Conservation (phyloP, 2,113 vertebrate genomes). For the Hypomesus transpacificus region DNA sequence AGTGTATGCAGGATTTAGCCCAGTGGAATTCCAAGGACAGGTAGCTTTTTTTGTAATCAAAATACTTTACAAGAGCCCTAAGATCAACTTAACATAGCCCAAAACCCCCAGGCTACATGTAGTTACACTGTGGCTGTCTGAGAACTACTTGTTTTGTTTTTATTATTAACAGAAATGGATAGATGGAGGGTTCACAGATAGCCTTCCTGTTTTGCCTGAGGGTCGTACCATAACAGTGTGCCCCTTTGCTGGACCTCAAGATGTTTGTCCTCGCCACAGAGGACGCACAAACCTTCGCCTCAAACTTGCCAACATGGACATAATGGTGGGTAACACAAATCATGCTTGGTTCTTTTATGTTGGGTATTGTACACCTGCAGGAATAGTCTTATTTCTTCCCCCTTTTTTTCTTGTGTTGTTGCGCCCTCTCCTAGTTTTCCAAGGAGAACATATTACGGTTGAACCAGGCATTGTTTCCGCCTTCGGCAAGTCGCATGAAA, state of each 20-base stretch:
- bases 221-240: slow-evolving; percentile 86
- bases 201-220: slow-evolving; percentile 79
- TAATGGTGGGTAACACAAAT: slow-evolving; percentile 70
- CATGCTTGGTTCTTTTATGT: neutral
- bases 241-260: slow-evolving; percentile 79
- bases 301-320: slow-evolving; percentile 76
- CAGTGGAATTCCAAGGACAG: slow-evolving; percentile 86
- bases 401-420: slow-evolving; percentile 2
- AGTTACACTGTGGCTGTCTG: no score
- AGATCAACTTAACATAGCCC: neutral
- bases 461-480: slow-evolving; percentile 82
- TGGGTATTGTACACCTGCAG: neutral
- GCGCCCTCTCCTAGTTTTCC: slow-evolving; percentile 72
- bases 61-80: neutral
- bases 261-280: slow-evolving; percentile 79
- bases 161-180: slow-evolving; percentile 76
- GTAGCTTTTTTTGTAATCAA: slow-evolving; percentile 76
- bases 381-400: no score
- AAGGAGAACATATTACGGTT: slow-evolving; percentile 78
- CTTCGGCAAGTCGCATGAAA: slow-evolving; percentile 66
- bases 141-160: no score
- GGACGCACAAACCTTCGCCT: slow-evolving; percentile 63
- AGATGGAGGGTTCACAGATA: slow-evolving; percentile 84
- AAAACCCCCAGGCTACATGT: no score
- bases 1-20: slow-evolving; percentile 79